These are phyloP conservation scores for Cardiocondyla obscurior DNA, from an alignment of 1,140 invertebrate genomes.

Conservation along the genomic window DNA sequence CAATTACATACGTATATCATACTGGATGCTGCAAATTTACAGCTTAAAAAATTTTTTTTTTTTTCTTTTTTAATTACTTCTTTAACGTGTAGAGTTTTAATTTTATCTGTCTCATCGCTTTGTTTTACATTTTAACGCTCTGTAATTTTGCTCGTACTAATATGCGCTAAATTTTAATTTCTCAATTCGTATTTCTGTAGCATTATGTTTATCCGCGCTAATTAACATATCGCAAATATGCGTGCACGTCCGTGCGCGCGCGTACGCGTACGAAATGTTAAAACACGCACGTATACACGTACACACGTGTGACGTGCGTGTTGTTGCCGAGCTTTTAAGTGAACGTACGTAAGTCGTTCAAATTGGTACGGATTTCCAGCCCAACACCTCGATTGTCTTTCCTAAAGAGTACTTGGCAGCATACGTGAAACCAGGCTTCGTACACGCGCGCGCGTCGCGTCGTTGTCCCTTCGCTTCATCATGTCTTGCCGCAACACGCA, in stretches of 20 bases:
- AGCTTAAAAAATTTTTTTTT: background rate
- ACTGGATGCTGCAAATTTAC: background rate
- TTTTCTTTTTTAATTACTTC: background rate
- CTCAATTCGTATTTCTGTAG: background rate
- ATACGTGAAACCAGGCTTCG: slow-evolving; percentile 80
- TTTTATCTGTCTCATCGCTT: background rate
- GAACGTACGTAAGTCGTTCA: slow-evolving; percentile 80
- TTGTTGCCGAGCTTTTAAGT: slow-evolving; percentile 72
- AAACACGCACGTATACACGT: no score
- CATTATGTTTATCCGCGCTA: no score
- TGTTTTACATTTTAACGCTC: no score
- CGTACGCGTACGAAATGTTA: no score
- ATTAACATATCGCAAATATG: background rate
- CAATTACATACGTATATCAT: background rate
- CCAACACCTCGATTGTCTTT: slow-evolving; percentile 84
- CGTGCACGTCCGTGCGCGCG: background rate
- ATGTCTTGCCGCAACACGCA: background rate
- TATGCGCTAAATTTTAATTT: background rate
- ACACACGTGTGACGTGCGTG: background rate
- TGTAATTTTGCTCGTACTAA: background rate
- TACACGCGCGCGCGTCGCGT: slow-evolving; percentile 69
- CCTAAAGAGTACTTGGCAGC: slow-evolving; percentile 80
- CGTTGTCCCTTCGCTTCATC: slow-evolving; percentile 39
- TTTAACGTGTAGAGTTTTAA: background rate
- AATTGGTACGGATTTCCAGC: slow-evolving; percentile 84